Evolutionary conservation across 2,113 vertebrate genomes (phyloP).

Genomic region (Lophius piscatorius): DNA sequence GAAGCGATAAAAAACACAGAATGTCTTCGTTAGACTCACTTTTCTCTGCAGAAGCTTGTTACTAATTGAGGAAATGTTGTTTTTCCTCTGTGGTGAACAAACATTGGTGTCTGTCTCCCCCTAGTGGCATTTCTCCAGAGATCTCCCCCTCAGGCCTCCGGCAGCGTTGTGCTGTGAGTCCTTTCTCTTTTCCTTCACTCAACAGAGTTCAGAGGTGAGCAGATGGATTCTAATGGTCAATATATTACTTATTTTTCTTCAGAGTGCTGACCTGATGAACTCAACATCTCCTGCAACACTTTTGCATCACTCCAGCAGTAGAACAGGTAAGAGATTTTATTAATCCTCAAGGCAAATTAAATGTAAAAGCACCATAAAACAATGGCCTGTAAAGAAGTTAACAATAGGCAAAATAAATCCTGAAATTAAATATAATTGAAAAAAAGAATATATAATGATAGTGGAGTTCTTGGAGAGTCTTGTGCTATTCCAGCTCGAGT

Average conservation of each 20-base stretch:
- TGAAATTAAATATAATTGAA: too few relatives aligned
- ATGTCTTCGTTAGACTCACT: too few relatives aligned
- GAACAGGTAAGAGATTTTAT: slow-evolving; percentile 68
- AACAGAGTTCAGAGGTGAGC: neutral
- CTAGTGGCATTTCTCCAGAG: slow-evolving; percentile 76
- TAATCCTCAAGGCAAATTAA: too few relatives aligned
- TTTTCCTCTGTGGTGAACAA: neutral
- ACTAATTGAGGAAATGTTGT: neutral
- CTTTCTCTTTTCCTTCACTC: too few relatives aligned
- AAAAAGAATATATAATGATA: too few relatives aligned
- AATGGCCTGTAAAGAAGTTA: too few relatives aligned
- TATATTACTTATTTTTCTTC: neutral
- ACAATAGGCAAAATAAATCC: too few relatives aligned
- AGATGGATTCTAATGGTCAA: neutral
- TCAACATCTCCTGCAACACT: neutral
- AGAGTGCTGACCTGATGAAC: slow-evolving; percentile 78
- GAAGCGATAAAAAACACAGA: too few relatives aligned
- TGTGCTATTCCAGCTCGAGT: too few relatives aligned
- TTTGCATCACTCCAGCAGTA: slow-evolving; percentile 70
- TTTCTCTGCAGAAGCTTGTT: too few relatives aligned
- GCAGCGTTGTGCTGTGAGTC: slow-evolving; percentile 74
- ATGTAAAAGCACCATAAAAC: too few relatives aligned
- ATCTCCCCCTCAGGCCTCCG: slow-evolving; percentile 46
- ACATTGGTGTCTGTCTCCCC: slow-evolving; percentile 59
- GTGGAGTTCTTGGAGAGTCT: too few relatives aligned